Evolutionary conservation across 2,888 invertebrate species (phyloP).

Genomic region (Endomychus coccineus): DNA sequence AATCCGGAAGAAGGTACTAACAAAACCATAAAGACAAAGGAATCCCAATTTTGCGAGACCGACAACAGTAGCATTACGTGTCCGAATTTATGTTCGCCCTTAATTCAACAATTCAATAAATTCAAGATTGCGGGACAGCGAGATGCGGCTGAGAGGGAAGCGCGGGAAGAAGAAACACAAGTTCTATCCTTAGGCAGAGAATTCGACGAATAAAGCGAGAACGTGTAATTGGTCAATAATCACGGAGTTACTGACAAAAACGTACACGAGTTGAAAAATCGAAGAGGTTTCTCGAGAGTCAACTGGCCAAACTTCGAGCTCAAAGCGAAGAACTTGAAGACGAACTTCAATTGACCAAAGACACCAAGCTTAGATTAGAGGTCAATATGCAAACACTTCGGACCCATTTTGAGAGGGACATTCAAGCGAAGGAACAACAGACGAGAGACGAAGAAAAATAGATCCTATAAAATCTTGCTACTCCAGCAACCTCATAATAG

Average conservation of each 20-base stretch:
- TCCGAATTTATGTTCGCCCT: too few relatives aligned
- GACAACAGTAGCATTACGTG: too few relatives aligned
- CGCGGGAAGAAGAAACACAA: slow-evolving; percentile 93
- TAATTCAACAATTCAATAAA: too few relatives aligned
- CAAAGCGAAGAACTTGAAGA: slow-evolving; percentile 96
- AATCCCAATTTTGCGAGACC: too few relatives aligned
- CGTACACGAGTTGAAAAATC: slow-evolving; percentile 97
- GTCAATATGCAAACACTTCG: slow-evolving; percentile 97
- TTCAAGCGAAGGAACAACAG: slow-evolving; percentile 87
- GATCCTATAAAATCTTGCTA: too few relatives aligned
- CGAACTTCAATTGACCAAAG: slow-evolving; percentile 91
- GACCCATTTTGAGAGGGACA: slow-evolving; percentile 89
- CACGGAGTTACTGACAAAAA: slow-evolving; percentile 99
- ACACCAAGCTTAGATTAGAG: slow-evolving; percentile 91
- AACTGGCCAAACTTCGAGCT: slow-evolving; percentile 81
- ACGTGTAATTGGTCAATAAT: slow-evolving; percentile 87
- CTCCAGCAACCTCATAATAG: too few relatives aligned
- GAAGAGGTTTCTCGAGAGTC: slow-evolving; percentile 89
- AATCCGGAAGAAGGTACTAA: too few relatives aligned
- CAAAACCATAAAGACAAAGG: too few relatives aligned
- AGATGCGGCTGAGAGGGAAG: slow-evolving; percentile 88
- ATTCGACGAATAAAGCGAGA: slow-evolving; percentile 82
- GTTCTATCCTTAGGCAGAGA: slow-evolving; percentile 88
- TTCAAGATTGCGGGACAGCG: slow-evolving; percentile 79
- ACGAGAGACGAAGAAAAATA: slow-evolving; percentile 89